Percentiles rank a stretch among this genome's conserved stretches.
Evolutionary conservation across 2,113 vertebrate genomes (phyloP).

Genomic region (Mustela lutreola): DNA sequence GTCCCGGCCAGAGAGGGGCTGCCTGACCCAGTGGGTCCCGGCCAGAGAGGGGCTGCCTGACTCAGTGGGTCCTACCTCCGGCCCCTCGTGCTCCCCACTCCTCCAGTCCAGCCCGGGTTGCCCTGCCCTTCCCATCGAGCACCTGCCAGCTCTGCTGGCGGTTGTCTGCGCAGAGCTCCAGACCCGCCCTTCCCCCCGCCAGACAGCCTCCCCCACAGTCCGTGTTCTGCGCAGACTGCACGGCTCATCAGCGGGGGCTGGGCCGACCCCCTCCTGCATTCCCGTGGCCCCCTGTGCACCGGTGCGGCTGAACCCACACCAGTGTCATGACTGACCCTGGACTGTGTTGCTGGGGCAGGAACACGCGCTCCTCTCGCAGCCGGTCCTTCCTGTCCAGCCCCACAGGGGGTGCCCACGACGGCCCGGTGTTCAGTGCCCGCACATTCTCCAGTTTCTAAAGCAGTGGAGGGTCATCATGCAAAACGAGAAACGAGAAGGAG

Average conservation of each 20-base stretch:
- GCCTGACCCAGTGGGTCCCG: neutral
- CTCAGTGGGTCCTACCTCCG: neutral
- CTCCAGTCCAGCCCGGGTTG: neutral
- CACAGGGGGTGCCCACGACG: accelerated
- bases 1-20: too few species aligned
- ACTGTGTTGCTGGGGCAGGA: neutral
- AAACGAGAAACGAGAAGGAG: neutral
- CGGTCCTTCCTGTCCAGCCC: neutral
- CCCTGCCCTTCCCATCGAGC: neutral
- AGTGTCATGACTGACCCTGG: neutral
- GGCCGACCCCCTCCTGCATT: neutral
- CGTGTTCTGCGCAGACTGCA: neutral
- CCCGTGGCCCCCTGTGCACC: neutral
- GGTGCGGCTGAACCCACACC: neutral
- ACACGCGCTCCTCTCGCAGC: accelerated
- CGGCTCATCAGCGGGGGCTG: neutral
- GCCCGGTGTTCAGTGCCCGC: neutral
- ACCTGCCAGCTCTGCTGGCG: too few species aligned
- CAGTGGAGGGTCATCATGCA: neutral
- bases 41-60: too few species aligned
- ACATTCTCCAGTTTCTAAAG: too few species aligned
- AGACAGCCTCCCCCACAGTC: neutral
- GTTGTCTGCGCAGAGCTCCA: neutral
- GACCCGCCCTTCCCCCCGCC: accelerated
- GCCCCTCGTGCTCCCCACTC: neutral